Percentiles rank a stretch among this genome's conserved stretches.
phyloP scores from a whole-genome alignment of 2,797 vertebrate species.

The Xerus rutilus region DNA sequence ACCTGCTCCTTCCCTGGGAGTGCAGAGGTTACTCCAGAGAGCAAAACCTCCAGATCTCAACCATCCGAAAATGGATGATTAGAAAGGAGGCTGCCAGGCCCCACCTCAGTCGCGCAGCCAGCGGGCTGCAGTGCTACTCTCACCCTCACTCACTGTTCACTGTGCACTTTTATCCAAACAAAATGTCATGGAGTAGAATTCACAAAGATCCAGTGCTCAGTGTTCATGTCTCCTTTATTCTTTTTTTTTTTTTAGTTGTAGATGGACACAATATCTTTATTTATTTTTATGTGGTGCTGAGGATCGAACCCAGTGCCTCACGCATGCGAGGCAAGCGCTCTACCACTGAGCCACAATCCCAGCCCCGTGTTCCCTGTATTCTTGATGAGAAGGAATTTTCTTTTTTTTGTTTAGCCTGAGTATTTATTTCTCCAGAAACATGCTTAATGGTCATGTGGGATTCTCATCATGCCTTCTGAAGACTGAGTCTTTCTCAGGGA shows the following conservation, averaged over 20 bases:
- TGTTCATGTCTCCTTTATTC: background rate
- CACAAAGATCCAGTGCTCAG: background rate
- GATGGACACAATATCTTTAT: too few species aligned
- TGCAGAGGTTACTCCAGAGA: background rate
- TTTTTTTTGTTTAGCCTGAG: background rate
- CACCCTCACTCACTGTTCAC: background rate
- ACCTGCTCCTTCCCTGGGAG: background rate
- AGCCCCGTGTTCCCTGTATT: background rate
- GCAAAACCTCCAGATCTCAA: background rate
- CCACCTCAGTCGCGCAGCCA: background rate
- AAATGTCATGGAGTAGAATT: background rate
- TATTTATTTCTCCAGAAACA: slow-evolving; percentile 48
- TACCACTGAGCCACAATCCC: too few species aligned
- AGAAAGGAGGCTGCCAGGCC: background rate
- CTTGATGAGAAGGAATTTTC: background rate
- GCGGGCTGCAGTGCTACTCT: background rate
- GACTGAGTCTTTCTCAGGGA: background rate
- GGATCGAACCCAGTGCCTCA: too few species aligned
- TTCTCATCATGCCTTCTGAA: slow-evolving; percentile 19
- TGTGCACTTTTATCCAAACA: background rate
- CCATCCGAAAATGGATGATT: background rate
- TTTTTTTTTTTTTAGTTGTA: background rate
- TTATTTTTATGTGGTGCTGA: too few species aligned
- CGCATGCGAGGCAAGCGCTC: too few species aligned
- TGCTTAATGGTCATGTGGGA: background rate